A percentile compares a stretch with the other conserved stretches of the same genome.
These are phyloP conservation scores for Marmota monax DNA, from an alignment of 2,113 vertebrate genomes.

Conservation along the genomic window DNA sequence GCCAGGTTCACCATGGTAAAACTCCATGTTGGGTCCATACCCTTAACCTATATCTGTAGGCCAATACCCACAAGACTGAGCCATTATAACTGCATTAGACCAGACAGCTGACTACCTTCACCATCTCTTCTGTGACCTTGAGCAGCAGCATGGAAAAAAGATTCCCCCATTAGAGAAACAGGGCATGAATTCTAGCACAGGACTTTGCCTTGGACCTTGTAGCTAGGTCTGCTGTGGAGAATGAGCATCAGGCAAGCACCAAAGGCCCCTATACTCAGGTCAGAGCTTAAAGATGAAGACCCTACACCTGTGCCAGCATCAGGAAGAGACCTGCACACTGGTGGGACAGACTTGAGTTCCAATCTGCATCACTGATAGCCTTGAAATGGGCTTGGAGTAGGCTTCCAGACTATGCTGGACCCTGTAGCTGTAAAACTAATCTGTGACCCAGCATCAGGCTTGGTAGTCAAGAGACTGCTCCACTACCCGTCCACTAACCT, in stretches of 20 bases:
- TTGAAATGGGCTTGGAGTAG: too few relatives aligned
- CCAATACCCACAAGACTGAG: not conserved
- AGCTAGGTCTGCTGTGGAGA: not conserved
- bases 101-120: not conserved
- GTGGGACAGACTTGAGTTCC: not conserved
- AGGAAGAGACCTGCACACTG: not conserved
- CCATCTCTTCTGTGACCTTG: not conserved
- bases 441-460: not conserved
- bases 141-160: not conserved
- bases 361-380: not conserved
- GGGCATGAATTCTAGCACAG: not conserved
- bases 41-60: not conserved
- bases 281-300: not conserved
- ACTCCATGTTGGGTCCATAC: fast-evolving
- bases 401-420: not conserved
- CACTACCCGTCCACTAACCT: not conserved
- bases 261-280: not conserved
- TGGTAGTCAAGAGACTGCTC: not conserved
- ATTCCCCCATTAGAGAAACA: not conserved
- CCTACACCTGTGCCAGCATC: not conserved
- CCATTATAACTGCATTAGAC: not conserved
- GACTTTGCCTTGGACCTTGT: not conserved
- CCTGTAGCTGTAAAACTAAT: not conserved
- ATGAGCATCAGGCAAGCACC: not conserved
- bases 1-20: not conserved